Conservation (phyloP, 2,797 vertebrate genomes). For the Hylomyscus alleni region DNA sequence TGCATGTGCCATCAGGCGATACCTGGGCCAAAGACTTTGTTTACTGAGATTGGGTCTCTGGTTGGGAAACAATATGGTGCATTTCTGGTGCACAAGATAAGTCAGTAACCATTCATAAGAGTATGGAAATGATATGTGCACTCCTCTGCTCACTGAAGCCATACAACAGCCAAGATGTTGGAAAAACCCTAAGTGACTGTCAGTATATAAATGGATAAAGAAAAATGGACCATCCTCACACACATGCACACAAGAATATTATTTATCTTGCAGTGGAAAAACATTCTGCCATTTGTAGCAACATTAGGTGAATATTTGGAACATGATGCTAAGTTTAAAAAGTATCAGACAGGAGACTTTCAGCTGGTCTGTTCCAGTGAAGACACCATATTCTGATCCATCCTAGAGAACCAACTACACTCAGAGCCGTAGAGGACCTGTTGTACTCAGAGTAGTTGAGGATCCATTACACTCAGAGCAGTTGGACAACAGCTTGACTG, state of each 20-base stretch:
- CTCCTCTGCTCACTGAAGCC: neutral
- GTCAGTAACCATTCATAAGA: neutral
- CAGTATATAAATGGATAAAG: neutral
- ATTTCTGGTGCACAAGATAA: neutral
- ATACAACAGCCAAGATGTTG: neutral
- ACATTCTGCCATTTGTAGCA: neutral
- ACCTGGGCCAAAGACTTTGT: neutral
- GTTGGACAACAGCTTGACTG: too few relatives aligned
- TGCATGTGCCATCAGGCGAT: neutral
- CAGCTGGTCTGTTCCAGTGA: too few relatives aligned
- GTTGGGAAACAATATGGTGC: neutral
- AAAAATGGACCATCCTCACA: neutral
- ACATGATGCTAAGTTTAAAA: neutral
- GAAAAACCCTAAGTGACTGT: neutral
- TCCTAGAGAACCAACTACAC: too few relatives aligned
- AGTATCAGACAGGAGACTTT: too few relatives aligned
- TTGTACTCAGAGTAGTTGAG: too few relatives aligned
- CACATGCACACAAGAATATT: neutral
- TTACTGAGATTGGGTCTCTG: neutral
- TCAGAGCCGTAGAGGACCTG: too few relatives aligned
- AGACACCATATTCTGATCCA: too few relatives aligned
- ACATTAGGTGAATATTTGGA: neutral
- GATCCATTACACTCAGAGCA: too few relatives aligned
- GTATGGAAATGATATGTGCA: neutral
- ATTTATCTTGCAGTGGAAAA: neutral